Evolutionary conservation across 2,888 invertebrate species (phyloP).

Genomic region (Drosophila lutescens): DNA sequence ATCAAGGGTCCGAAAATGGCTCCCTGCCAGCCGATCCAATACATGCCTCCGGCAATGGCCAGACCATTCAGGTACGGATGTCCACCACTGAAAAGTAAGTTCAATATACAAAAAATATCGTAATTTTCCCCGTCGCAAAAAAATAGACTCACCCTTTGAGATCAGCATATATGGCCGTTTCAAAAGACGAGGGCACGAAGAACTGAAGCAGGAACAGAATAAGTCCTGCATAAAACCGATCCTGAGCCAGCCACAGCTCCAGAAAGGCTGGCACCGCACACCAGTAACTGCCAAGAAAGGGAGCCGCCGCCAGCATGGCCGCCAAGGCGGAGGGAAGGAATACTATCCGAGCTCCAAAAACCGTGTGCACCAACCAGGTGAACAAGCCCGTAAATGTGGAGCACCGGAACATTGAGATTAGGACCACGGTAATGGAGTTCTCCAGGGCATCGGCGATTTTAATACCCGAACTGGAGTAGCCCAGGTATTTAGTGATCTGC

Average conservation of each 20-base stretch:
- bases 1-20: slow-evolving; percentile 98
- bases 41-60: slow-evolving; percentile 98
- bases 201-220: slow-evolving; percentile 92
- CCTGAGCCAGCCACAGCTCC: slow-evolving; percentile 97
- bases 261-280: slow-evolving; percentile 97
- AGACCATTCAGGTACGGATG: slow-evolving; percentile 98
- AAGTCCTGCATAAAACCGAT: slow-evolving; percentile 92
- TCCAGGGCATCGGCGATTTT: slow-evolving; percentile 93
- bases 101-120: background rate
- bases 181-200: slow-evolving; percentile 95
- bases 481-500: slow-evolving; percentile 92
- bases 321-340: slow-evolving; percentile 95
- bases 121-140: too few species aligned
- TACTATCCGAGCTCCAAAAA: slow-evolving; percentile 97
- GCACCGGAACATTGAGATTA: slow-evolving; percentile 98
- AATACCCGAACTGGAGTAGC: slow-evolving; percentile 89
- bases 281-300: slow-evolving; percentile 97
- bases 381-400: slow-evolving; percentile 98
- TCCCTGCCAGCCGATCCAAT: slow-evolving; percentile 98
- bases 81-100: slow-evolving; percentile 88
- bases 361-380: slow-evolving; percentile 98
- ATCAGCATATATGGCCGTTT: slow-evolving; percentile 98
- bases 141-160: slow-evolving; percentile 92
- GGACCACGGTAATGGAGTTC: slow-evolving; percentile 96
- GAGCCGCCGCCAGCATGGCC: slow-evolving; percentile 96